Conservation (phyloP, 2,888 invertebrate genomes). For the Laothoe populi region DNA sequence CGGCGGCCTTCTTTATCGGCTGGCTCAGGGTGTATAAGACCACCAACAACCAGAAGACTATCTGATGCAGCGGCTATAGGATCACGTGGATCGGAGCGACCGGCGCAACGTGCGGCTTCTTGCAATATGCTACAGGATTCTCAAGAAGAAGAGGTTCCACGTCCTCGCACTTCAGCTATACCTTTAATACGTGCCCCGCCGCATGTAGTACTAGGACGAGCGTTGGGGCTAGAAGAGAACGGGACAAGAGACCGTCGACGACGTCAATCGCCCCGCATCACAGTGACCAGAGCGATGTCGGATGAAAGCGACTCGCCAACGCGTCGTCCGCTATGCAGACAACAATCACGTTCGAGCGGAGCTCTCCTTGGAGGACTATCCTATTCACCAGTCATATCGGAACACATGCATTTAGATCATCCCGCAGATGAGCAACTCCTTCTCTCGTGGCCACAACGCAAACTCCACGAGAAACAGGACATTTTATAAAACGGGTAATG, state of each 20-base stretch:
- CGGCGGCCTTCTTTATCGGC: slow-evolving; percentile 89
- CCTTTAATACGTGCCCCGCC: slow-evolving; percentile 82
- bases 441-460: slow-evolving; percentile 83
- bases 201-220: slow-evolving; percentile 86
- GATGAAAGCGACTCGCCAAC: slow-evolving; percentile 88
- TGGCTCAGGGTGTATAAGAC: slow-evolving; percentile 75
- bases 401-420: slow-evolving; percentile 58
- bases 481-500: slow-evolving; percentile 74
- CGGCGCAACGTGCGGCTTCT: slow-evolving; percentile 87
- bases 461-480: slow-evolving; percentile 59
- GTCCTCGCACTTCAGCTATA: slow-evolving; percentile 71
- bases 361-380: slow-evolving; percentile 77
- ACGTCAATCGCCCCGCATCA: slow-evolving; percentile 87
- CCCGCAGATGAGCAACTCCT: slow-evolving; percentile 79
- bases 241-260: slow-evolving; percentile 65
- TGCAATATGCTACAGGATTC: slow-evolving; percentile 88
- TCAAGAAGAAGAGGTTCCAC: slow-evolving; percentile 70
- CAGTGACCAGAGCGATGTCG: slow-evolving; percentile 89
- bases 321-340: slow-evolving; percentile 74
- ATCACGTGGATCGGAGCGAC: slow-evolving; percentile 67
- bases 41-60: slow-evolving; percentile 71
- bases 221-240: slow-evolving; percentile 82
- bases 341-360: slow-evolving; percentile 78
- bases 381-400: slow-evolving; percentile 75
- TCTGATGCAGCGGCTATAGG: slow-evolving; percentile 80